A percentile compares a stretch with the other conserved stretches of the same genome.
phyloP scores from a whole-genome alignment of 2,888 invertebrate species.

The Hedychridium roseum region DNA sequence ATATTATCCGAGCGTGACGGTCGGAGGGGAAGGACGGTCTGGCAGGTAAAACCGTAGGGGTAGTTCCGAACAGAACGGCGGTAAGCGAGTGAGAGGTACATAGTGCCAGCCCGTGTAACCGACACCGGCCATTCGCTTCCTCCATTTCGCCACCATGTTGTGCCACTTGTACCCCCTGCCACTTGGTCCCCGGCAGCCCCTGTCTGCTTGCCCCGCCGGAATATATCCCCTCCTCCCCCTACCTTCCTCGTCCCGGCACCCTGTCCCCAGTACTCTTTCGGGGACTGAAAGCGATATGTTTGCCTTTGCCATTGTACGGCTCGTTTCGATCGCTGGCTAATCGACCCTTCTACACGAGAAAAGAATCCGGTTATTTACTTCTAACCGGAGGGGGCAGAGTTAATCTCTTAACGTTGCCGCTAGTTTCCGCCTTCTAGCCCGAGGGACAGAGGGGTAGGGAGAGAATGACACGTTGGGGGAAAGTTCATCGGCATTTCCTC shows the following conservation, averaged over 20 bases:
- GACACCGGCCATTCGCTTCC: conserved; percentile 60
- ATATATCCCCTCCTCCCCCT: conserved; percentile 17
- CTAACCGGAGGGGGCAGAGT: too few relatives aligned
- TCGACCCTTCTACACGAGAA: too few relatives aligned
- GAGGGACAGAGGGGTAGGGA: too few relatives aligned
- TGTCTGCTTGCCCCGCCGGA: conserved; percentile 10
- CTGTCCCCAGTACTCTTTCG: neutral
- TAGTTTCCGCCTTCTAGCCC: too few relatives aligned
- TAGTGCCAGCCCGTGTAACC: conserved; percentile 60
- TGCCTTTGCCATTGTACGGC: conserved; percentile 37
- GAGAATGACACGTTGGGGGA: too few relatives aligned
- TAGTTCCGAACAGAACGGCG: too few relatives aligned
- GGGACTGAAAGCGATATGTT: conserved; percentile 47
- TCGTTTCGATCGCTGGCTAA: conserved; percentile 24
- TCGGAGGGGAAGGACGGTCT: too few relatives aligned
- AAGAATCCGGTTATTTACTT: too few relatives aligned
- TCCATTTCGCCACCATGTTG: conserved; percentile 52
- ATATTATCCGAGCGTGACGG: too few relatives aligned
- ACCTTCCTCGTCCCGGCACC: conserved; percentile 2
- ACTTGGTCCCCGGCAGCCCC: conserved; percentile 26
- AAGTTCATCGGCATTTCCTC: too few relatives aligned
- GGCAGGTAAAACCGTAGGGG: too few relatives aligned
- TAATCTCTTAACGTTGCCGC: too few relatives aligned
- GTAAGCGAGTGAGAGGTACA: conserved; percentile 36
- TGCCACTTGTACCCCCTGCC: conserved; percentile 47